Evolutionary conservation across 2,113 vertebrate species (phyloP), one percentile per base, ranked within the genome.

Genomic region (Corydoras maculifer): DNA sequence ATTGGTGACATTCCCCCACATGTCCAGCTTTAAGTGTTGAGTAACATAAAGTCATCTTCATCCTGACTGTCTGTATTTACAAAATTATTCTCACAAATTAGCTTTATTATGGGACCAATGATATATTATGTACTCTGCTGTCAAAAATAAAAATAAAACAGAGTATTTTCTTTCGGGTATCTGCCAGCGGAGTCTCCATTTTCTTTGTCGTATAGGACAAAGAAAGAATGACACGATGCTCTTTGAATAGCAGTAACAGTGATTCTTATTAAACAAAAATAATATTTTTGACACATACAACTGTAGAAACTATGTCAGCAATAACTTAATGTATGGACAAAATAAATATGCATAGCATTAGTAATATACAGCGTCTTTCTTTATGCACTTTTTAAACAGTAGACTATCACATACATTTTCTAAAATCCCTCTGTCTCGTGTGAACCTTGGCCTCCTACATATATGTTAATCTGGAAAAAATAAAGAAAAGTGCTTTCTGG

Each of bases 291-390:
- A 82, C 75, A 73, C 65, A 60, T 59, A 75, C 55, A 76, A 81
- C 79, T 72, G 69, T 70, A 81, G 76, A 78, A 85, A 86, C 48
- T 78, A 73, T 80, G 73, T 78, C 65, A 78, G 84, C 81, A 88
- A 90, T 90, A 90, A 90, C 75, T 90, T 90, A 90, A 86, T 58
- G 79, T 67, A 84, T 81, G 79, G 80, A 84, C 74, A 85, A 89
- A 89, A 90, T 90, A 91, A 89, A 91, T 91, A 91, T 83, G 84
- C 75, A 84, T 86, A 82, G 84, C 77, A 84, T 86, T 87, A 88
- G 83, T 86, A 82, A 90, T 82, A 80, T 84, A 87, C 83, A 86
- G 83, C 81, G 81, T 86, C 81, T 75, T 83, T 83, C 69, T 82
- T 69, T 68, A 82, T 79, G 71, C 69, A 83, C 77, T 82, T 80